Evolutionary conservation across 23 tunicate genomes (phyloP).

Genomic region (Halocynthia aurantium): DNA sequence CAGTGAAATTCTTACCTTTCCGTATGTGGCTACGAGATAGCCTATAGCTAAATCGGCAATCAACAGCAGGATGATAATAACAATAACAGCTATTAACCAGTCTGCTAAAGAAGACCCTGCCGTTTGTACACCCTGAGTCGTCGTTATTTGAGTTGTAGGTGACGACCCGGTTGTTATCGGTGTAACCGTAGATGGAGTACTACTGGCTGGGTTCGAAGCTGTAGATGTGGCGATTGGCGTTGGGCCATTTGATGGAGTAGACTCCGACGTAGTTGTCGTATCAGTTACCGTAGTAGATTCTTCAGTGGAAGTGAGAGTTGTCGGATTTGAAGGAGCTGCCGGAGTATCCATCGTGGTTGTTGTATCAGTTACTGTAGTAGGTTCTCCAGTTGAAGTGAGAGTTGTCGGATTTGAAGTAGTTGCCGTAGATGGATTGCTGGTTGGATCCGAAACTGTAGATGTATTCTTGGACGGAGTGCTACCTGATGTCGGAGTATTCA

Average conservation of each 20-base stretch:
- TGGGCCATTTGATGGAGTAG: neutral
- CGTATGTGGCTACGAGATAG: too few species aligned
- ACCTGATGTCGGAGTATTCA: neutral
- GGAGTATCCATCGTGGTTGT: neutral
- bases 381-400: neutral
- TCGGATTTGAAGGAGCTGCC: neutral
- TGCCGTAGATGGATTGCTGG: too few species aligned
- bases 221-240: too few species aligned
- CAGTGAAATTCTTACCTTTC: too few species aligned
- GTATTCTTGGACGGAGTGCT: neutral
- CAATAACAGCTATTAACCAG: too few species aligned
- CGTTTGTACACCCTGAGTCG: conserved; percentile 1
- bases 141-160: neutral
- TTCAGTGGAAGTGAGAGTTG: neutral
- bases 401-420: neutral
- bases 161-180: too few species aligned
- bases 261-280: neutral
- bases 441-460: neutral
- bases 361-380: too few species aligned
- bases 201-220: too few species aligned
- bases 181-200: neutral
- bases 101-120: neutral
- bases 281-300: neutral
- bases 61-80: too few species aligned
- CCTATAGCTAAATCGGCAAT: too few species aligned